Evolutionary conservation across 2,797 vertebrate genomes (phyloP).

Genomic region (Gymnothorax reevesii): DNA sequence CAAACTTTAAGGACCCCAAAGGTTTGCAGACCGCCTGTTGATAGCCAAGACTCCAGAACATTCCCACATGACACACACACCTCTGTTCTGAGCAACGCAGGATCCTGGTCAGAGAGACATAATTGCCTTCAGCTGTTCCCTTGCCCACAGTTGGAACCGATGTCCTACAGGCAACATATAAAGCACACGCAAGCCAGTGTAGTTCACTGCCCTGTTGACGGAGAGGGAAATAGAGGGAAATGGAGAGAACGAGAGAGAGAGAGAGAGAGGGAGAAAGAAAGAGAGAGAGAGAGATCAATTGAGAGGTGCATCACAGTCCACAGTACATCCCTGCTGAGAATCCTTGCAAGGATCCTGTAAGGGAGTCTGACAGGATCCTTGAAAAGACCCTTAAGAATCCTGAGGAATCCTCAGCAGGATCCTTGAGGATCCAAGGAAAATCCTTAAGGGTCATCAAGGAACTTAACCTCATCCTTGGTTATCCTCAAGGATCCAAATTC

Average conservation of each 20-base stretch:
- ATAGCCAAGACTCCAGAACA: neutral
- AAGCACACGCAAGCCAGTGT: conserved; percentile 91
- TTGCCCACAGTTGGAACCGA: conserved; percentile 85
- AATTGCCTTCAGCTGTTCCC: conserved; percentile 89
- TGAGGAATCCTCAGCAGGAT: no score
- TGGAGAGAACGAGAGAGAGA: neutral
- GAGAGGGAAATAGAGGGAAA: conserved; percentile 39
- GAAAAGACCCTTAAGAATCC: no score
- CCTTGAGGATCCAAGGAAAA: no score
- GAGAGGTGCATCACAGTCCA: neutral
- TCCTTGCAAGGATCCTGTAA: no score
- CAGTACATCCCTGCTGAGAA: no score
- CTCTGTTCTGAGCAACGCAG: conserved; percentile 88
- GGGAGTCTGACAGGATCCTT: no score
- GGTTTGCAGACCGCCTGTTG: neutral
- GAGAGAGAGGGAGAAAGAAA: neutral
- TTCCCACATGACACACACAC: conserved; percentile 57
- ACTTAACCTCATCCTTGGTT: no score
- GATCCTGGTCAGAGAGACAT: conserved; percentile 90
- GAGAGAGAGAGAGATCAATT: neutral
- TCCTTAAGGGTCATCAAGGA: no score
- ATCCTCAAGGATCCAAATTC: no score
- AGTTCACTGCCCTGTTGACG: conserved; percentile 82
- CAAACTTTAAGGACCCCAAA: no score
- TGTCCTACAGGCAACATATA: conserved; percentile 91